Percentiles rank a stretch among this genome's conserved stretches.
These are phyloP conservation scores for Lucilia cuprina DNA, from an alignment of 1,140 invertebrate genomes.

Conservation along the genomic window DNA sequence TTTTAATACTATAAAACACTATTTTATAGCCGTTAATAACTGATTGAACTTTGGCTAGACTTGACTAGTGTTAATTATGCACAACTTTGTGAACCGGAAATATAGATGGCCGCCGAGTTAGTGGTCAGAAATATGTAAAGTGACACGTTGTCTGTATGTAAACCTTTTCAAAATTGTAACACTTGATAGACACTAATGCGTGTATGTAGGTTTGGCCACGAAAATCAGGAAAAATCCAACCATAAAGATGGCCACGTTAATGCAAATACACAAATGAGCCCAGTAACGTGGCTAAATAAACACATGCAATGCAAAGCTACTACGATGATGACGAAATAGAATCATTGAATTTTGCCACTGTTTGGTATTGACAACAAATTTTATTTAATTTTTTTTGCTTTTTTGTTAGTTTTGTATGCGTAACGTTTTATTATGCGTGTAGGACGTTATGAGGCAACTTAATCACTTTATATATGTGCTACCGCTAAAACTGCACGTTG, in stretches of 20 bases:
- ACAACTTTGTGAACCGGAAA: constrained; percentile 50
- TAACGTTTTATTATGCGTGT: background rate
- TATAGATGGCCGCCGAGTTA: constrained; percentile 60
- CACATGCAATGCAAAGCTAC: background rate
- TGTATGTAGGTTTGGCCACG: constrained; percentile 28
- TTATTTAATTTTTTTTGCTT: background rate
- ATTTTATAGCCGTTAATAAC: no score
- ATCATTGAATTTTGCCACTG: background rate
- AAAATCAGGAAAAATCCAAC: constrained; percentile 41
- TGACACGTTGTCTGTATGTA: constrained; percentile 48
- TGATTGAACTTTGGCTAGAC: background rate
- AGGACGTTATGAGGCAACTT: constrained; percentile 1
- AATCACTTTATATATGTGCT: constrained; percentile 10
- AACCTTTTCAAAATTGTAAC: constrained; percentile 34
- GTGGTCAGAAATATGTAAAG: constrained; percentile 60
- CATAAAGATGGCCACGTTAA: constrained; percentile 29
- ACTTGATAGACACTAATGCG: constrained; percentile 41
- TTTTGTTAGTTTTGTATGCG: background rate
- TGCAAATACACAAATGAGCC: constrained; percentile 16
- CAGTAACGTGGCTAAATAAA: constrained; percentile 1
- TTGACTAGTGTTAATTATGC: constrained; percentile 39
- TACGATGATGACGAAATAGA: background rate
- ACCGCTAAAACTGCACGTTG: constrained; percentile 32
- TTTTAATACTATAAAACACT: no score
- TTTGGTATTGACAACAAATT: constrained; percentile 1